Conservation (phyloP, 2,113 vertebrate species). For the Pomatorhinus ruficollis region DNA sequence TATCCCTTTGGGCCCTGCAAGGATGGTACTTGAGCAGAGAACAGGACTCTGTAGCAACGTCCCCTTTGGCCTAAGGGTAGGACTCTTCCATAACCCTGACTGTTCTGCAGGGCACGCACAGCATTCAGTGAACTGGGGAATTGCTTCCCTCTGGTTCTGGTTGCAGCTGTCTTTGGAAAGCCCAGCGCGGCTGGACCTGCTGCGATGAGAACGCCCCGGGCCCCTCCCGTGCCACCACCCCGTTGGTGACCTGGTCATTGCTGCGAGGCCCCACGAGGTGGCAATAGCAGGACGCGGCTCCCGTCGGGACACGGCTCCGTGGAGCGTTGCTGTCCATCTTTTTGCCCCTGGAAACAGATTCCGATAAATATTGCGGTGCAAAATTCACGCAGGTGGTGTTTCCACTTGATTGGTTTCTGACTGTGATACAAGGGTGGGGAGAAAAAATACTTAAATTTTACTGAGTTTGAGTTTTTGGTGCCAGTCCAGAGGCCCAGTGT, state of each 20-base stretch:
- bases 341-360: background rate
- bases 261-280: slow-evolving; percentile 56
- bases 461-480: background rate
- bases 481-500: fast-evolving
- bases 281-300: slow-evolving; percentile 43
- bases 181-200: background rate
- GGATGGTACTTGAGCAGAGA: background rate
- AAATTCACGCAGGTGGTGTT: background rate
- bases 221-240: fast-evolving
- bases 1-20: fast-evolving
- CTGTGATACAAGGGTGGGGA: background rate
- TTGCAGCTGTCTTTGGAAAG: background rate
- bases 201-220: fast-evolving
- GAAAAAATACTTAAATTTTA: background rate
- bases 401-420: background rate
- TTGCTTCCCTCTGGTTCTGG: fast-evolving
- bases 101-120: fast-evolving
- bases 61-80: background rate
- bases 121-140: background rate
- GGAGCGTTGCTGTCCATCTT: fast-evolving
- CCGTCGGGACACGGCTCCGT: fast-evolving
- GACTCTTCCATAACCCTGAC: background rate
- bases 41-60: background rate
- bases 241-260: background rate
- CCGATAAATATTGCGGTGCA: fast-evolving